Evolutionary conservation across 2,113 vertebrate genomes (phyloP).

Genomic region (Heterotis niloticus): DNA sequence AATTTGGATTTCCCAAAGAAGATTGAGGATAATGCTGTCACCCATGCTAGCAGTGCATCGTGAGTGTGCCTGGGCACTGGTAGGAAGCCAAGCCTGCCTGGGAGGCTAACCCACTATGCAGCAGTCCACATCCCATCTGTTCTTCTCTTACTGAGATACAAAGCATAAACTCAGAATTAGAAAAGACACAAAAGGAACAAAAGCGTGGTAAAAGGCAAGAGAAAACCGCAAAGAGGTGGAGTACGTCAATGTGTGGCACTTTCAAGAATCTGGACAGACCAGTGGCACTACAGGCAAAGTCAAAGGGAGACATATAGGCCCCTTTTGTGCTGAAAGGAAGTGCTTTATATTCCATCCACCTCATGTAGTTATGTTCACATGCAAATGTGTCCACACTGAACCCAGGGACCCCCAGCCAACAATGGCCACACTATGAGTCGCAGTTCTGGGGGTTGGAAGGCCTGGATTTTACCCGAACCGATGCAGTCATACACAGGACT

Average conservation of each 20-base stretch:
- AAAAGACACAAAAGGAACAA: no score
- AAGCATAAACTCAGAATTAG: no score
- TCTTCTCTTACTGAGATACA: no score
- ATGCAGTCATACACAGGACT: neutral
- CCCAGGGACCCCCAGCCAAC: neutral
- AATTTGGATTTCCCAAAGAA: no score
- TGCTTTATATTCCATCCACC: neutral
- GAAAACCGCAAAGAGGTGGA: slow-evolving; percentile 14
- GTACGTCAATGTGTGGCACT: slow-evolving; percentile 28
- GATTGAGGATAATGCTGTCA: no score
- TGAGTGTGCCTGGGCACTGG: no score
- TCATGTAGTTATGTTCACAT: neutral
- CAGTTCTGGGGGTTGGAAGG: neutral
- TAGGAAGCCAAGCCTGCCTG: no score
- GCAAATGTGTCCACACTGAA: neutral
- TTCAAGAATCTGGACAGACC: slow-evolving; percentile 29
- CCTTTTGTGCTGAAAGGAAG: neutral
- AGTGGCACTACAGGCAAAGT: slow-evolving; percentile 21
- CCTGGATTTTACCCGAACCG: no score
- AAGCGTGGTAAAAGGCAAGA: slow-evolving; percentile 42
- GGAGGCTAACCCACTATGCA: no score
- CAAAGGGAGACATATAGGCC: slow-evolving; percentile 28
- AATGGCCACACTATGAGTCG: neutral
- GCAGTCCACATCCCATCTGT: no score
- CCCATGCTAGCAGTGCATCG: no score